Evolutionary conservation across 2,113 vertebrate species (phyloP), one percentile per base, ranked within the genome.

Genomic region (Cercocebus atys): DNA sequence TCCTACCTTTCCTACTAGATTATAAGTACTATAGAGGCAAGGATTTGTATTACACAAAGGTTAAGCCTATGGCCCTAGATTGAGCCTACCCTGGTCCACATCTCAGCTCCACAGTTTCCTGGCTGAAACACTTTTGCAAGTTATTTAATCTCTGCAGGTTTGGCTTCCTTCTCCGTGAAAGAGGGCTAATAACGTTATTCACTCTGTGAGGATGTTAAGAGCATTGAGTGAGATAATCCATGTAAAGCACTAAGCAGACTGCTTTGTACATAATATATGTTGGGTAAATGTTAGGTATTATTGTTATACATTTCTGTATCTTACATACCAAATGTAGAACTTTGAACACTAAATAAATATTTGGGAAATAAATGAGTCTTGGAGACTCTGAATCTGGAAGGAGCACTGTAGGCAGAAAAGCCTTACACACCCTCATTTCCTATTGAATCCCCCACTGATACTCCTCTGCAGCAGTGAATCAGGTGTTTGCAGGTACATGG

Each of bases 251-350:
- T 27, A 80, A 83, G 61, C 47, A 30, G 12, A 25, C 52, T 22
- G 57, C 86, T 93, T 73, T 88, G 81, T 68, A 68, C 79, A 82
- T 59, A 90, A 38, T 18, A 73, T 0, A 25, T 59, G 72, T 20
- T 73, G 57, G 75, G 81, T 87, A 89, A 97, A 95, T 97, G 76
- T 88, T 88, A 95, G 72, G 76, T 40, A 25, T 64, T 91, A 68
- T 72, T 84, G 22, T 73, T 75, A 27, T 50, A 68, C 30, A 16
- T 79, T 70, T 83, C 88, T 70, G 20, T 57, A 30, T 81, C 94
- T 87, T 88, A 52, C 35, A 47, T n/a, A 52, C 50, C 40, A 38
- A n/a, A 16, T 12, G 61, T 23, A 80, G 75, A 72, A 76, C 76
- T 76, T 27, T 17, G 38, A 90, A 59, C 8, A 66, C 45, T 85